Percentiles rank a stretch among this genome's conserved stretches.
Evolutionary conservation across 2,113 vertebrate species (phyloP).

Genomic region (Mustelus asterias): DNA sequence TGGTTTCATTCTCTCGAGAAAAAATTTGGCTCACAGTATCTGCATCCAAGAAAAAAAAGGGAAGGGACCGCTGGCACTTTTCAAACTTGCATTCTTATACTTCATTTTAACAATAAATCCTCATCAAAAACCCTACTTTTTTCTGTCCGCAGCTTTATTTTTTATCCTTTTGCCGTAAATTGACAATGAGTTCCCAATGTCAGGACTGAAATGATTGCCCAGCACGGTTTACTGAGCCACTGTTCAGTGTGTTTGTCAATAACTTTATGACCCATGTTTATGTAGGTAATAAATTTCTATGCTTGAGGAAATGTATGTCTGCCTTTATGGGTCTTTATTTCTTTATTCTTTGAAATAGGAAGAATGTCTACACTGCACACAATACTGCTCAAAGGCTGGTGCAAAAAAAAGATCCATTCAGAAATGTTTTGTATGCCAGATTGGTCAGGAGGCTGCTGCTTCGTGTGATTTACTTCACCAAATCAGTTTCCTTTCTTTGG

Average conservation of each 20-base stretch:
- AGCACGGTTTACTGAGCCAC: slow-evolving; percentile 67
- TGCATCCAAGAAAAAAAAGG: background rate
- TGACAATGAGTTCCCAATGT: slow-evolving; percentile 10
- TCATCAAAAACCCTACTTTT: background rate
- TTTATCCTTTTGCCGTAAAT: slow-evolving; percentile 28
- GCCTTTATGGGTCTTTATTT: slow-evolving; percentile 28
- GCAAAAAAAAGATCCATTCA: background rate
- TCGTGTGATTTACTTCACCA: background rate
- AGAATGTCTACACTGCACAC: background rate
- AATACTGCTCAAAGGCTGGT: background rate
- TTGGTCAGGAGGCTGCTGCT: background rate
- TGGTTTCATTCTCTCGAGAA: background rate
- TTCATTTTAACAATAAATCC: background rate
- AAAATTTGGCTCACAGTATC: background rate
- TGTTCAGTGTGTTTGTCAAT: slow-evolving; percentile 55
- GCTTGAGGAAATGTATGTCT: background rate
- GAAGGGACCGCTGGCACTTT: background rate
- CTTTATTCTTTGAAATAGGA: background rate
- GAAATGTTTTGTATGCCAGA: background rate
- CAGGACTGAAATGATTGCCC: slow-evolving; percentile 44
- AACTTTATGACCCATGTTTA: slow-evolving; percentile 55
- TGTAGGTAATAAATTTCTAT: slow-evolving; percentile 52
- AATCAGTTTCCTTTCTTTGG: background rate
- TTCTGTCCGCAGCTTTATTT: background rate
- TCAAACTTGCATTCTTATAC: background rate